phyloP scores from a whole-genome alignment of 2,113 vertebrate species.

The Alosa alosa region DNA sequence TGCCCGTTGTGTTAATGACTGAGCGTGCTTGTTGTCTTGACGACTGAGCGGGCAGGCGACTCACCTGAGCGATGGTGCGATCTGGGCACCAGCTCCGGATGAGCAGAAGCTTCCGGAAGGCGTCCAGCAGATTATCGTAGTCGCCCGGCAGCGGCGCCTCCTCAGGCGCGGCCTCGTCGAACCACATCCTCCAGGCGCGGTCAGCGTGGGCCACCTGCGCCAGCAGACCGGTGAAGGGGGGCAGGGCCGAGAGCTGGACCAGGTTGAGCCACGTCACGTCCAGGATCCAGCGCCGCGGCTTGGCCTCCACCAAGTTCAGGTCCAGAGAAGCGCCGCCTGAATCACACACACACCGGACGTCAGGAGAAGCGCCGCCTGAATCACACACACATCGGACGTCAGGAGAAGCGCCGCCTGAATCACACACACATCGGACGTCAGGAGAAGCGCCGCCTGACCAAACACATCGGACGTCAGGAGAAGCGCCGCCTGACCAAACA shows the following conservation, averaged over 20 bases:
- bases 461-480: not conserved
- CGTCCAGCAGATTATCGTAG: slow-evolving; percentile 72
- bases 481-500: too few relatives aligned
- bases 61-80: slow-evolving; percentile 77
- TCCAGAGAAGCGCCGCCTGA: slow-evolving; percentile 81
- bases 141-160: slow-evolving; percentile 73
- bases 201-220: slow-evolving; percentile 73
- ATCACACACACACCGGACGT: not conserved
- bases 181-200: slow-evolving; percentile 78
- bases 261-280: slow-evolving; percentile 83
- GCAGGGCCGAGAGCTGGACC: slow-evolving; percentile 76
- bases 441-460: too few relatives aligned
- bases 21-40: not conserved
- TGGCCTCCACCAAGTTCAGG: slow-evolving; percentile 77
- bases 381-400: too few relatives aligned
- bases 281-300: slow-evolving; percentile 81
- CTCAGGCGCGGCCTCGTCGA: slow-evolving; percentile 75
- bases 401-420: slow-evolving; percentile 68
- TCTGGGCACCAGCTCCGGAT: slow-evolving; percentile 82
- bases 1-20: too few relatives aligned
- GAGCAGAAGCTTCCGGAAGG: slow-evolving; percentile 78
- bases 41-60: not conserved
- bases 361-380: not conserved
- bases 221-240: slow-evolving; percentile 72
- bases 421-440: not conserved